Evolutionary conservation across 2,888 invertebrate species (phyloP).

Genomic region (Nomada fabriciana): DNA sequence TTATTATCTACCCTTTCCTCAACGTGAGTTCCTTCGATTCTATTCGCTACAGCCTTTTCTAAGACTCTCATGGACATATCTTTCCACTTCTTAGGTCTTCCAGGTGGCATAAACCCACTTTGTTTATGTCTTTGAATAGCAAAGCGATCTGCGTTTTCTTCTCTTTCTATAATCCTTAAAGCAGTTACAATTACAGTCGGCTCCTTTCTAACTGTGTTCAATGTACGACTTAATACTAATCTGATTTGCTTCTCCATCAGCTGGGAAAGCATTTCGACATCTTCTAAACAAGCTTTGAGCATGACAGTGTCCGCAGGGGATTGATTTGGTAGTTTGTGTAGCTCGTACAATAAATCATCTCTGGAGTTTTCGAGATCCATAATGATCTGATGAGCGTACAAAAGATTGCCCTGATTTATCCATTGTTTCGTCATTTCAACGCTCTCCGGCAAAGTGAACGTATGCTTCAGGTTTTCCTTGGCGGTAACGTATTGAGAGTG

Average conservation of each 20-base stretch:
- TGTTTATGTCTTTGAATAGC: constrained; percentile 91
- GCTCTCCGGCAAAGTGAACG: constrained; percentile 98
- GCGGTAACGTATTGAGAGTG: constrained; percentile 99
- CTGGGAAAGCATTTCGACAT: constrained; percentile 95
- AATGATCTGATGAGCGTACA: constrained; percentile 96
- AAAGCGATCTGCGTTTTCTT: constrained; percentile 97
- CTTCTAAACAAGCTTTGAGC: constrained; percentile 97
- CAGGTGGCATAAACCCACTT: constrained; percentile 96
- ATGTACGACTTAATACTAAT: constrained; percentile 93
- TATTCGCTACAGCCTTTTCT: constrained; percentile 91
- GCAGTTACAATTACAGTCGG: constrained; percentile 98
- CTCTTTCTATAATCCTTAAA: constrained; percentile 97
- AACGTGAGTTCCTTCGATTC: constrained; percentile 97
- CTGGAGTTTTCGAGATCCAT: constrained; percentile 98
- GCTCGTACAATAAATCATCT: constrained; percentile 97
- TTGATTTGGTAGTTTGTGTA: constrained; percentile 97
- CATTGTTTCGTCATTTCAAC: constrained; percentile 97
- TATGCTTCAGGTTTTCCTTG: constrained; percentile 98
- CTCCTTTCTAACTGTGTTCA: constrained; percentile 97
- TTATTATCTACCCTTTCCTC: constrained; percentile 96
- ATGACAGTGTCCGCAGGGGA: constrained; percentile 95
- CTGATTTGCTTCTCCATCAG: constrained; percentile 96
- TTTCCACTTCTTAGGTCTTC: constrained; percentile 96
- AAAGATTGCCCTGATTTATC: constrained; percentile 96
- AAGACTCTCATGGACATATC: constrained; percentile 93